phyloP scores from a whole-genome alignment of 2,113 vertebrate species.

The Gila orcuttii region DNA sequence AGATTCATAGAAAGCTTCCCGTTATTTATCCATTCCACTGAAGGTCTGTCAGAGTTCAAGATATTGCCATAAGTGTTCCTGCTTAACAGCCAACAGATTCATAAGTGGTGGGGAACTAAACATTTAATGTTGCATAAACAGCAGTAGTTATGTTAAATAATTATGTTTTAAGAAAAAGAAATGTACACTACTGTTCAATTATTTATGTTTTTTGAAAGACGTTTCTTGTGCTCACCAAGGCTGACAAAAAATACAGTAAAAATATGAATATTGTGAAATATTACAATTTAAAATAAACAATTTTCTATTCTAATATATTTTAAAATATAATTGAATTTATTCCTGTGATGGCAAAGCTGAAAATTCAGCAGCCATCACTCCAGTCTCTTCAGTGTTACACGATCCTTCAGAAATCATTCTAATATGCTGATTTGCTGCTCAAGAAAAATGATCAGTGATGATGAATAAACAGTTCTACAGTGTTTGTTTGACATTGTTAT shows the following conservation, averaged over 20 bases:
- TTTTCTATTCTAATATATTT: too few relatives aligned
- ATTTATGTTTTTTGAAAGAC: too few relatives aligned
- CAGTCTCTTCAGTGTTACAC: background rate
- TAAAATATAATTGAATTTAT: too few relatives aligned
- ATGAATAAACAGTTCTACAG: too few relatives aligned
- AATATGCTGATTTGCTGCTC: background rate
- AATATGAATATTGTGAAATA: too few relatives aligned
- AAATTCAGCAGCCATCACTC: background rate
- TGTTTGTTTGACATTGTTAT: too few relatives aligned
- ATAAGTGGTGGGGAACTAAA: background rate
- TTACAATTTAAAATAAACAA: too few relatives aligned
- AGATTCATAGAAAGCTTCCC: constrained; percentile 12
- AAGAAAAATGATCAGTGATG: background rate
- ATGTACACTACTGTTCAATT: background rate
- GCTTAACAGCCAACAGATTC: background rate
- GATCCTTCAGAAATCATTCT: background rate
- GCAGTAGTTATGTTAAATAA: background rate
- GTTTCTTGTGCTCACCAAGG: too few relatives aligned
- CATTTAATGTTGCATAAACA: background rate
- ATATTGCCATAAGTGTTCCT: background rate
- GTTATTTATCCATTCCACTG: background rate
- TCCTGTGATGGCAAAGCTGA: background rate
- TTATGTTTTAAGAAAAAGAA: background rate
- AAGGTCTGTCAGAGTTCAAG: background rate
- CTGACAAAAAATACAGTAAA: too few relatives aligned